Base-by-base conservation (phyloP, 2,888 invertebrate genomes). In the Syrista parreyssii region DNA sequence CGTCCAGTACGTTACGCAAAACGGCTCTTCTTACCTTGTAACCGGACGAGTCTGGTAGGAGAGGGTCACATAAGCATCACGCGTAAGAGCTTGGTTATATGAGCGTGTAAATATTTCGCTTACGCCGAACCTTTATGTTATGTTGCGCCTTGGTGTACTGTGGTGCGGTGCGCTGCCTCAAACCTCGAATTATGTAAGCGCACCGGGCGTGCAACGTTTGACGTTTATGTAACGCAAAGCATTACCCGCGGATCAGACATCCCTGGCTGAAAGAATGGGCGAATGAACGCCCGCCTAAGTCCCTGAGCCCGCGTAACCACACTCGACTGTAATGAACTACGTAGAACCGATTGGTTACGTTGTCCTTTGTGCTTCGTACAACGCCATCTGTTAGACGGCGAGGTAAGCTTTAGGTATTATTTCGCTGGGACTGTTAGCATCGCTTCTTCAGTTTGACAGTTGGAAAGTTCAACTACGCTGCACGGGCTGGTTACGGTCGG, bases 41-140 rank as follows among this genome's bases (percentile, higher is more conserved):
- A 73, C 11, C 76, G 72, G 68, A 75, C 68, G 34, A 75, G 30
- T 72, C 55, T 34, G 74, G 75, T 33, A 36, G 32, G 15, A 68
- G 68, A 40, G 84, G 84, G 80, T 84, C 86, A 84, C 82, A 82
- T 83, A 84, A 82, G 82, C 81, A 81, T 84, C 83, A 79, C 81
- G 79, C 82, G 82, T 87, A 87, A 87, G 84, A 86, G 85, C 71
- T 73, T 80, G 84, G 86, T 87, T 88, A 87, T 84, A 86, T 86
- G 87, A 87, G 82, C 88, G 85, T 85, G 87, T 88, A 89, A 88
- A 89, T 87, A 87, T 88, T 89, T 88, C 86, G 84, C 85, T 88
- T 85, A 86, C 83, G 85, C 84, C 79, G 82, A 86, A 84, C 81
- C 79, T 78, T 79, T 83, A 83, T 80, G 79, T 85, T 84, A 80